Base-by-base conservation (phyloP, 2,797 vertebrate genomes). In the Sebastolobus alascanus region DNA sequence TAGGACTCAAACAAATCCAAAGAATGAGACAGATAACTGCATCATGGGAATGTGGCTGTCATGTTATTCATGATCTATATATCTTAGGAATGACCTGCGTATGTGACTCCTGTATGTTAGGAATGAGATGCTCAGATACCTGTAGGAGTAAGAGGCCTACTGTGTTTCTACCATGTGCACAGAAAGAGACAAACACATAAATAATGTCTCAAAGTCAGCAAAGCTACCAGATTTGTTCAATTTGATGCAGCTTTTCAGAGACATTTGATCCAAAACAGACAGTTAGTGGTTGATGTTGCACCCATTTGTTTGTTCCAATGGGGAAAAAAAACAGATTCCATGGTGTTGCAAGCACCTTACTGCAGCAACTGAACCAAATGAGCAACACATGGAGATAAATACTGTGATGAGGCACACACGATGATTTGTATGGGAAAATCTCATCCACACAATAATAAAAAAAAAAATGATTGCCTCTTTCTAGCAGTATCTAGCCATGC, bases 281-380 rank as follows among this genome's bases (percentile, higher is more conserved):
- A 56, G 68, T 73, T 61, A 81, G 80, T 5, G 85, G 74, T 77
- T 16, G 29, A 87, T 75, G 7, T 14, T 31, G 59, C 60, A 61
- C 75, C 35, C 7, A 56, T 81, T 75, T 78, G 81, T 60, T 63
- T 63, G 68, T 79, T 71, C 80, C 84, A 68, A 46, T 2, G 80
- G 72, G 63, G 14, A 3, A 4, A 20, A 64, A 64, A 61, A 56
- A 56, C 11, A 18, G 76, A 87, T 90, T 60, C 60, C 31, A 66
- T 3, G 35, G 73, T 87, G 87, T 87, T 65, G 89, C 84, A 89
- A 90, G 77, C 74, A 85, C 83, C 82, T 87, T 56, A 10, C 70
- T 59, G 78, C 68, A 80, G 80, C 59, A 81, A 67, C 68, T 63
- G 72, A 80, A 80, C 16, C 82, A 69, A 3, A 80, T 74, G 84